Conservation (phyloP, 2,797 vertebrate species). For the Hydrolagus colliei region DNA sequence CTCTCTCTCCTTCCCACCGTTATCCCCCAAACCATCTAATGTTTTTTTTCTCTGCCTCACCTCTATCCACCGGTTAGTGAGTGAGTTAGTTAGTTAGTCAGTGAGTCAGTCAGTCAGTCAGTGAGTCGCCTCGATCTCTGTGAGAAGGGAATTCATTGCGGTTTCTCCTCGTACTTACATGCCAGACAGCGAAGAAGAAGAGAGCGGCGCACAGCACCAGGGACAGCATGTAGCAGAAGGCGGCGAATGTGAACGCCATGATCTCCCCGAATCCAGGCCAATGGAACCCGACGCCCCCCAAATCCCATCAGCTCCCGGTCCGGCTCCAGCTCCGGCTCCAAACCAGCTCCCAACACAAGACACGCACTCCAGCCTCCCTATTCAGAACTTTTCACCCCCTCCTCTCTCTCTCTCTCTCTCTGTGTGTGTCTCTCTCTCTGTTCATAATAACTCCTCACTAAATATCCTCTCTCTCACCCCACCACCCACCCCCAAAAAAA, state of each 20-base stretch:
- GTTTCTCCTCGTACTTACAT: conserved; percentile 53
- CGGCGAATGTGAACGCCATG: conserved; percentile 65
- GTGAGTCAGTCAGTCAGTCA: background rate
- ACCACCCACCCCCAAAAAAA: too few relatives aligned
- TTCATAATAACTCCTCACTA: too few relatives aligned
- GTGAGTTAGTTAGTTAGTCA: conserved; percentile 34
- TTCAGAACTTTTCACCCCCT: too few relatives aligned
- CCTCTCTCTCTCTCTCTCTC: too few relatives aligned
- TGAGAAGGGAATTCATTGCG: background rate
- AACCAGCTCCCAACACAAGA: too few relatives aligned
- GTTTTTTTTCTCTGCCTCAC: conserved; percentile 16
- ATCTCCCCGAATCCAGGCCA: background rate
- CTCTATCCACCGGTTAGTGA: conserved; percentile 36
- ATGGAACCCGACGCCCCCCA: background rate
- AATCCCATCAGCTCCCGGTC: background rate
- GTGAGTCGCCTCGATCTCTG: background rate
- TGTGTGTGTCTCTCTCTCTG: too few relatives aligned
- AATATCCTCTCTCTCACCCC: too few relatives aligned
- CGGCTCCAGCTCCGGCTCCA: background rate
- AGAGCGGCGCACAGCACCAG: conserved; percentile 63
- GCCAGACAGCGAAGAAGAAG: conserved; percentile 69
- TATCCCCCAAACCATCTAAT: background rate
- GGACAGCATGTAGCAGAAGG: conserved; percentile 68
- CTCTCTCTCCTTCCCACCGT: background rate
- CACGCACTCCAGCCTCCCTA: too few relatives aligned